A percentile compares a stretch with the other conserved stretches of the same genome.
phyloP scores from a whole-genome alignment of 2,888 invertebrate genomes.

The Scelioninae gen. 2 region DNA sequence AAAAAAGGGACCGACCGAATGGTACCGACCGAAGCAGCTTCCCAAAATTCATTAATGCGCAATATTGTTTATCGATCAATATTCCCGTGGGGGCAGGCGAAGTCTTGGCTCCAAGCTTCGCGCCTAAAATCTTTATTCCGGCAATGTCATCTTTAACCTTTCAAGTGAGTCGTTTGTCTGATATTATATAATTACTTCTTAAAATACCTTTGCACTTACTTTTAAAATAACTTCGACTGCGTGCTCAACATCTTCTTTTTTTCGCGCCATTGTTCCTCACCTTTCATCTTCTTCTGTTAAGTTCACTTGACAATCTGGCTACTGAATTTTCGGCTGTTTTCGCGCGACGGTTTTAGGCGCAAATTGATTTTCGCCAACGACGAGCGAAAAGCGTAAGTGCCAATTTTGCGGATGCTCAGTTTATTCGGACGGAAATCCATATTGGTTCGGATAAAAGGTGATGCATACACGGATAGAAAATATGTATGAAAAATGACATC shows the following conservation, averaged over 20 bases:
- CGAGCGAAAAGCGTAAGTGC: too few relatives aligned
- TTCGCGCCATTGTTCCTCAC: conserved; percentile 4
- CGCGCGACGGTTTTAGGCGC: background rate
- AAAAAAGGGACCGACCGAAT: too few relatives aligned
- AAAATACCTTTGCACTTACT: conserved; percentile 14
- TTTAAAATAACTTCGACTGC: conserved; percentile 18
- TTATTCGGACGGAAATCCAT: too few relatives aligned
- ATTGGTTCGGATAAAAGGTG: too few relatives aligned
- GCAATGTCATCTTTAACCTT: conserved; percentile 16
- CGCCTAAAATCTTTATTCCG: conserved; percentile 5
- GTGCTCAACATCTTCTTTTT: conserved; percentile 17
- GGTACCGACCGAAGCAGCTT: too few relatives aligned
- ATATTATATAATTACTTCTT: conserved; percentile 22
- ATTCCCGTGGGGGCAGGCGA: background rate
- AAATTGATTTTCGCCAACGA: too few relatives aligned
- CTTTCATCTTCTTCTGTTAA: conserved; percentile 8
- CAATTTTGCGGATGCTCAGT: too few relatives aligned
- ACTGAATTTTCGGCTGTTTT: conserved; percentile 2
- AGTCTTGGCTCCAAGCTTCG: background rate
- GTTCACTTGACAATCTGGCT: background rate
- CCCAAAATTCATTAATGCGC: too few relatives aligned
- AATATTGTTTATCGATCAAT: too few relatives aligned
- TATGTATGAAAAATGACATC: too few relatives aligned
- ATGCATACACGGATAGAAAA: too few relatives aligned
- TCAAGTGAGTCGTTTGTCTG: conserved; percentile 20